Percentiles rank a stretch among this genome's conserved stretches.
Evolutionary conservation across 1,140 invertebrate genomes (phyloP).

Genomic region (Harlomillsia oculata): DNA sequence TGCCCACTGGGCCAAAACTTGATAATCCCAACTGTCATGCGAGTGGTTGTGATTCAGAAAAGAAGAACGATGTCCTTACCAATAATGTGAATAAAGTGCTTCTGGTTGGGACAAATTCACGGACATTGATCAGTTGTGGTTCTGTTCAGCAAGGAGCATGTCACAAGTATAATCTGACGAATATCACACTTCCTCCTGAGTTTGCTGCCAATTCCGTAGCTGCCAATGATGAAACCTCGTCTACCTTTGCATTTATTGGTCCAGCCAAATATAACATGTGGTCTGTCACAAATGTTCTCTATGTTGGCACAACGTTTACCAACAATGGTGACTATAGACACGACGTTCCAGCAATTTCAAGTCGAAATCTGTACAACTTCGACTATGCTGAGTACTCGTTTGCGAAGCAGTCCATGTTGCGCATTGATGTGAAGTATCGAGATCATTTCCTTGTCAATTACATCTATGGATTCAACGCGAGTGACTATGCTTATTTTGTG

Average conservation of each 20-base stretch:
- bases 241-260: slow-evolving; percentile 88
- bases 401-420: slow-evolving; percentile 72
- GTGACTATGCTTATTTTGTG: slow-evolving; percentile 88
- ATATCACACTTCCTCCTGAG: slow-evolving; percentile 64
- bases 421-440: slow-evolving; percentile 85
- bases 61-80: slow-evolving; percentile 51
- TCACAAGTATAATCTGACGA: slow-evolving; percentile 68
- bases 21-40: slow-evolving; percentile 82
- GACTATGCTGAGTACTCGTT: slow-evolving; percentile 74
- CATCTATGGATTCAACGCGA: slow-evolving; percentile 89
- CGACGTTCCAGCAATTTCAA: slow-evolving; percentile 84
- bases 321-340: slow-evolving; percentile 85
- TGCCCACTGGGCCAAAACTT: slow-evolving; percentile 61
- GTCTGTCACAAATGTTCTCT: slow-evolving; percentile 69
- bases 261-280: slow-evolving; percentile 71
- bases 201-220: slow-evolving; percentile 71
- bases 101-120: slow-evolving; percentile 69
- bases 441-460: slow-evolving; percentile 92
- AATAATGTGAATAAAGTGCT: slow-evolving; percentile 88
- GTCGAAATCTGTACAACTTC: slow-evolving; percentile 65
- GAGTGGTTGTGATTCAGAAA: slow-evolving; percentile 42
- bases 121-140: slow-evolving; percentile 75
- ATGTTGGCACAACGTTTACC: slow-evolving; percentile 89
- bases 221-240: slow-evolving; percentile 80
- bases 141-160: slow-evolving; percentile 80